Base-by-base conservation (phyloP, 23 tunicate species). In the Phallusia fumigata region DNA sequence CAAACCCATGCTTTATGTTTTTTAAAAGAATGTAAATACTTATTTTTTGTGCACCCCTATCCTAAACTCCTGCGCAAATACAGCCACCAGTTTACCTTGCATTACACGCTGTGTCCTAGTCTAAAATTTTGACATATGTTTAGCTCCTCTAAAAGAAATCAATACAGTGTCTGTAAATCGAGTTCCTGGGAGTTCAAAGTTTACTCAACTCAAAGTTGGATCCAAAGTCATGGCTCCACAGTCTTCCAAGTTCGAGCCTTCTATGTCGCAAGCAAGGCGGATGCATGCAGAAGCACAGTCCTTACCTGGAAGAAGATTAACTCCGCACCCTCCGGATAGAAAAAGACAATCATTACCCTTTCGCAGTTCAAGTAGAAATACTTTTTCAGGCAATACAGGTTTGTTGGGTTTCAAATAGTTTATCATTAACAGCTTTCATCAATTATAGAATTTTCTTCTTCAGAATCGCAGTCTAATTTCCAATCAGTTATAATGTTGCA, bases 281-380 rank as follows among this genome's bases (percentile, higher is more conserved):
- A 76, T 16, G 32, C 34, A 69, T 0, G 26, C 33, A 1, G 65
- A n/a, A 73, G 36, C 87, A 8, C 52, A 76, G 28, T 84, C 87
- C 33, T 52, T 53, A 31, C 81, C 87, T 30, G 87, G 64, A 58
- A 58, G 69, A 34, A n/a, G 19, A 32, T 30, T 76, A 19, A 52
- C 64, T 33, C 87, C 87, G 1, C 50, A 84, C 13, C 87, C 87
- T 35, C 87, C 87, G 21, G 35, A 19, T 0, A 30, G 3, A 33
- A 44, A 28, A 19, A 76, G 87, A 35, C 64, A 76, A 24, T 84
- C 87, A 16, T 28, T 84, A 47, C 87, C 87, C 12, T 72, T 30
- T 58, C 69, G 69, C 69, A 58, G 69, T 40, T 40, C 47, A 5
- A 40, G 47, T 40, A 40, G 47, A 40, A 40, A 40, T 40, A 40